Evolutionary conservation across 2,797 vertebrate species (phyloP).

Genomic region (Coregonus suidteri): DNA sequence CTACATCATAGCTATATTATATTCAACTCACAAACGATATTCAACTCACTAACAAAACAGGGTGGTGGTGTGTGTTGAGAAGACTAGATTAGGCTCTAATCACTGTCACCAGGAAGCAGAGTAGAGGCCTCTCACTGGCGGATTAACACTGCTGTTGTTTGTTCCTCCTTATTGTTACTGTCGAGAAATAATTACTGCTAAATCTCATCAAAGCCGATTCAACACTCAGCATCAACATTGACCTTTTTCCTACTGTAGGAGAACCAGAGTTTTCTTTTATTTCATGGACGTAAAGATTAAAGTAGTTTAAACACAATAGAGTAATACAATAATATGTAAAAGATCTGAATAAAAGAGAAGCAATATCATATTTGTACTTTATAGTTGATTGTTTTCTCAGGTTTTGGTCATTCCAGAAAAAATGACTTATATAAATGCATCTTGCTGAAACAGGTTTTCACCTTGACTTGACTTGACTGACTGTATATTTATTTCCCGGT

Average conservation of each 20-base stretch:
- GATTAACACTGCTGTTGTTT: conserved; percentile 80
- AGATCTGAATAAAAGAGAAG: background rate
- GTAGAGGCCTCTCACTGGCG: conserved; percentile 78
- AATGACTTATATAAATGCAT: conserved; percentile 55
- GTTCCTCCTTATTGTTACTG: conserved; percentile 79
- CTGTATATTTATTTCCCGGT: conserved; percentile 74
- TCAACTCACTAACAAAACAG: conserved; percentile 59
- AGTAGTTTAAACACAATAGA: conserved; percentile 31
- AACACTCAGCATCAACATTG: conserved; percentile 74
- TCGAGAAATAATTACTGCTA: conserved; percentile 81
- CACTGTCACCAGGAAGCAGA: conserved; percentile 80
- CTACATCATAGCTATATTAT: conserved; percentile 26
- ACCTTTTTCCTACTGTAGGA: conserved; percentile 24
- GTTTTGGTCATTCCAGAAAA: background rate
- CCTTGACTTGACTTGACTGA: conserved; percentile 84
- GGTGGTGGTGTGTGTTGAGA: conserved; percentile 69
- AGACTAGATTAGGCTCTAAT: conserved; percentile 80
- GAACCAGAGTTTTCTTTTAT: conserved; percentile 9
- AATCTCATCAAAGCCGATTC: conserved; percentile 83
- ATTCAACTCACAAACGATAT: conserved; percentile 48
- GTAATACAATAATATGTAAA: background rate
- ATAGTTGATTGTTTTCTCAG: background rate
- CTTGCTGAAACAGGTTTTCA: conserved; percentile 78
- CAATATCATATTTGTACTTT: background rate
- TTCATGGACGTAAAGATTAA: conserved; percentile 64